Base-by-base conservation (phyloP, 2,797 vertebrate species). In the Thaleichthys pacificus region DNA sequence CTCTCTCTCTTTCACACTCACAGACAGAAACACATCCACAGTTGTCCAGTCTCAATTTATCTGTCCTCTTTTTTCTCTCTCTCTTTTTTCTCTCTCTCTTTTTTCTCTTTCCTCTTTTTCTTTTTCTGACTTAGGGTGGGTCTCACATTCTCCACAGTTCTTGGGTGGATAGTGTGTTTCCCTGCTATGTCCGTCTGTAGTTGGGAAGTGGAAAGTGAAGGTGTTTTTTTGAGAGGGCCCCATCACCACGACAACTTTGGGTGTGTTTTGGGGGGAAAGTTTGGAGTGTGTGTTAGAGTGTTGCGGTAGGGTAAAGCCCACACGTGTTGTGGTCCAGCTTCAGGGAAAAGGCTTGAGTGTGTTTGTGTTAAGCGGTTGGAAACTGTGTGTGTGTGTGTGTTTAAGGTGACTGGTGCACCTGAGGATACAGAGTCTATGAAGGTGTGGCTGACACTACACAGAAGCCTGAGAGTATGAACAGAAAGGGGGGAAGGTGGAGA, bases 121-220 rank as follows among this genome's bases (percentile, higher is more conserved):
- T 51, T 8, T 47, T 58, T 72, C 51, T 5, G 26, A 21, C 47
- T 11, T 8, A 42, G 74, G 79, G 81, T 77, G 71, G 69, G 79
- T 79, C 76, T 57, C 73, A 47, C 21, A 69, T 76, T 70, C 68
- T 12, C 51, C 28, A 12, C 72, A 76, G 79, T 83, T 81, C 77
- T 78, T 83, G 78, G 85, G 71, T 75, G 77, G 79, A 76, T 76
- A 82, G 79, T 68, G 68, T 84, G 84, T 87, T 89, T 89, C 86
- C 86, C 77, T 84, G 14, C 6, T 32, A 26, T 15, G 26, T 61
- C 58, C 75, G 71, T 74, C 78, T 83, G 80, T 88, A 80, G 84
- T 86, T 84, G 81, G 74, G 89, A 91, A 42, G 8, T 85, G 91
- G 91, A 93, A 93, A 91, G 77, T 87, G 49, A 88, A 90, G 79